Evolutionary conservation across 2,888 invertebrate genomes (phyloP).

Genomic region (Acanthococcus lagerstroemiae): DNA sequence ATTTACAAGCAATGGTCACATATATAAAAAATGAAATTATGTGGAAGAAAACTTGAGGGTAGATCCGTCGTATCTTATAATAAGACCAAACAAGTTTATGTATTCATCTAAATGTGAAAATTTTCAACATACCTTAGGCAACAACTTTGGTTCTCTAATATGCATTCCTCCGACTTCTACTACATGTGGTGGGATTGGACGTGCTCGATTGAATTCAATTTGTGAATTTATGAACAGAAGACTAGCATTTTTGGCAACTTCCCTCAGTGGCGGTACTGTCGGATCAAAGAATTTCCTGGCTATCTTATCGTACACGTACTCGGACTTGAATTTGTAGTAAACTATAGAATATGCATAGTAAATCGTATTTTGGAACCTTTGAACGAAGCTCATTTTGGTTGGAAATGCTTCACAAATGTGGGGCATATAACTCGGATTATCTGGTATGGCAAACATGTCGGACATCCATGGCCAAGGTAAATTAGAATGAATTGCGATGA

Average conservation of each 20-base stretch:
- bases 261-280: background rate
- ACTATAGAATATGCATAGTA: background rate
- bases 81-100: too few relatives aligned
- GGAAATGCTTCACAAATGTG: slow-evolving; percentile 1
- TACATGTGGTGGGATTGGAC: slow-evolving; percentile 22
- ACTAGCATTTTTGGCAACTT: slow-evolving; percentile 30
- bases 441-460: slow-evolving; percentile 12
- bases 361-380: background rate
- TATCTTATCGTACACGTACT: background rate
- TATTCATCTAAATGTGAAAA: too few relatives aligned
- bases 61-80: too few relatives aligned
- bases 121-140: slow-evolving; percentile 23
- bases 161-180: slow-evolving; percentile 31
- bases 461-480: slow-evolving; percentile 53
- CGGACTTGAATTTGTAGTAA: slow-evolving; percentile 1
- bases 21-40: too few relatives aligned
- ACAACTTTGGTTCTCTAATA: slow-evolving; percentile 1
- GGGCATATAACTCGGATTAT: slow-evolving; percentile 24
- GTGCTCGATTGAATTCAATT: slow-evolving; percentile 3
- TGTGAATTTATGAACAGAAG: slow-evolving; percentile 31
- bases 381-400: background rate
- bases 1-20: too few relatives aligned
- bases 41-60: too few relatives aligned
- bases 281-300: background rate
- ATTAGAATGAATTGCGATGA: slow-evolving; percentile 50